phyloP scores from a whole-genome alignment of 1,140 invertebrate species.

The Vollenhovia emeryi region DNA sequence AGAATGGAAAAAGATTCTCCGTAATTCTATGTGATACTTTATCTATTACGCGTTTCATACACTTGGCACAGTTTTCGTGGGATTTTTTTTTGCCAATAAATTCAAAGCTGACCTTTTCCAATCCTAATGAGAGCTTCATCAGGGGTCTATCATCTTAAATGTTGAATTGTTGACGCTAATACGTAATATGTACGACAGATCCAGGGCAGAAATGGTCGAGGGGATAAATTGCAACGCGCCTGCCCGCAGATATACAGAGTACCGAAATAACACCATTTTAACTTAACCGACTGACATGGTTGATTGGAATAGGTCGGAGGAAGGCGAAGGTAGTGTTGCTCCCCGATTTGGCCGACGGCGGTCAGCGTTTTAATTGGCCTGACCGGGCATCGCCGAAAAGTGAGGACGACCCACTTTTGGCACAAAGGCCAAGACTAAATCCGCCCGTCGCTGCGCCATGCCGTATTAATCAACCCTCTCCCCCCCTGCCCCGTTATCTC shows the following conservation, averaged over 20 bases:
- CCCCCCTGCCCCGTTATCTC: neutral
- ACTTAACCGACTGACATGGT: neutral
- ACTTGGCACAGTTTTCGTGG: neutral
- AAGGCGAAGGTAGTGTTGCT: neutral
- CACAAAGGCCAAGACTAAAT: slow-evolving; percentile 50
- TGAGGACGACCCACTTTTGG: slow-evolving; percentile 19
- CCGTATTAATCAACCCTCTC: slow-evolving; percentile 29
- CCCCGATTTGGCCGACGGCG: neutral
- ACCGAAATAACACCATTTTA: slow-evolving; percentile 19
- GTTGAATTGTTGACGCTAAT: neutral
- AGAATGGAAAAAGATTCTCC: neutral
- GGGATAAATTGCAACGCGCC: neutral
- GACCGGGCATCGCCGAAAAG: slow-evolving; percentile 13
- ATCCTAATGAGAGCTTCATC: neutral
- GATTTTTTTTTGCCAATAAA: neutral
- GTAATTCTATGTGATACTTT: neutral
- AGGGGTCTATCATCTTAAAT: neutral
- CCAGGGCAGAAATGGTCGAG: too few species aligned
- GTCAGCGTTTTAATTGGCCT: slow-evolving; percentile 33
- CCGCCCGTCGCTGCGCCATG: neutral
- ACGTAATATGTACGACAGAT: neutral
- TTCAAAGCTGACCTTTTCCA: neutral
- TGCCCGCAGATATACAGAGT: neutral
- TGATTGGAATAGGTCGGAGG: neutral
- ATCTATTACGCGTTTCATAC: neutral